These are phyloP conservation scores for Cantharis rufa DNA, from an alignment of 2,888 invertebrate species.

Conservation along the genomic window DNA sequence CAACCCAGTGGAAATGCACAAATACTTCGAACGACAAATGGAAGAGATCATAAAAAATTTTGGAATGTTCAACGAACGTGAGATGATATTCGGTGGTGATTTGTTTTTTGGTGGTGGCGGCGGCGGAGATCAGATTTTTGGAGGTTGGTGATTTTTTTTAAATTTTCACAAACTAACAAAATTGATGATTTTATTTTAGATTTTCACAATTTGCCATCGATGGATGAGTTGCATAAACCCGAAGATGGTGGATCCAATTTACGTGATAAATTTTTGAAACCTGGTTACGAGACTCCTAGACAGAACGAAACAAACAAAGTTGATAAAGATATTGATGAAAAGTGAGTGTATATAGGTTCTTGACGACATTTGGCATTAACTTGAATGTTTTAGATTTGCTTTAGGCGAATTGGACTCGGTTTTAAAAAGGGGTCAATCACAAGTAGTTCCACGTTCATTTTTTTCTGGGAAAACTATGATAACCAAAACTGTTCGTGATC, in stretches of 20 bases:
- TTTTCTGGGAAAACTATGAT: constrained; percentile 60
- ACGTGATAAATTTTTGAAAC: constrained; percentile 61
- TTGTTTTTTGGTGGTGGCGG: neutral
- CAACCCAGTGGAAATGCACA: constrained; percentile 64
- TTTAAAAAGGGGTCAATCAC: constrained; percentile 33
- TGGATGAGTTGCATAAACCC: constrained; percentile 4
- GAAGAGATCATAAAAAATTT: constrained; percentile 61
- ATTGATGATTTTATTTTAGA: neutral
- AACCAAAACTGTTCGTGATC: constrained; percentile 59
- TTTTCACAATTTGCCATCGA: constrained; percentile 8
- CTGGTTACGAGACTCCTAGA: constrained; percentile 51
- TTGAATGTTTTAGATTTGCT: constrained; percentile 38
- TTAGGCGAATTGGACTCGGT: constrained; percentile 41
- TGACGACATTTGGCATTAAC: constrained; percentile 7
- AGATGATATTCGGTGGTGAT: constrained; percentile 26
- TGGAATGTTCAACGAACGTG: constrained; percentile 38
- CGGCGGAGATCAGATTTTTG: neutral
- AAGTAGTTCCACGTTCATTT: constrained; percentile 43
- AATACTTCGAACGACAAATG: constrained; percentile 65
- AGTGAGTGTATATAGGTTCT: constrained; percentile 51
- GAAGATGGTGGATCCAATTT: constrained; percentile 44
- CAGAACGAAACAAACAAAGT: constrained; percentile 41
- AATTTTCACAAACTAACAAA: too few species aligned
- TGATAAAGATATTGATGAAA: constrained; percentile 63
- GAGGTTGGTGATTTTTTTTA: constrained; percentile 17